Base-by-base conservation (phyloP, 2,888 invertebrate genomes). In the Melolontha melolontha region DNA sequence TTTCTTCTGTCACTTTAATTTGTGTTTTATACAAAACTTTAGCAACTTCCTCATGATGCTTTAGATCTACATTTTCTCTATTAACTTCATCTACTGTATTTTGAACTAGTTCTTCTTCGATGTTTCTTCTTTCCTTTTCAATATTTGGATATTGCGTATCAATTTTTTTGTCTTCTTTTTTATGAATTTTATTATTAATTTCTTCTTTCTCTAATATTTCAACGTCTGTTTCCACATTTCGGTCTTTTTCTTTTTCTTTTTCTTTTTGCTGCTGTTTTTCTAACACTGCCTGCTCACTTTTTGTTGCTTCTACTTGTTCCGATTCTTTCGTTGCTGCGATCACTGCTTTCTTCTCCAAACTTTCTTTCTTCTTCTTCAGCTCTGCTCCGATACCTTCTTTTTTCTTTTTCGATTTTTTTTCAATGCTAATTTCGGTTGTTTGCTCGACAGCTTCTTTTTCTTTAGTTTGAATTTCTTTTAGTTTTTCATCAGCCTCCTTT, bases 401-500 rank as follows among this genome's bases (percentile, higher is more conserved):
- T 63, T 69, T 42, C 62, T 64, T 51, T 62, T 69, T 66, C 51
- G 68, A 66, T 51, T 70, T 64, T 7, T 6, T 34, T 34, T 34
- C 7, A 5, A 8, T 10, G 6, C 1, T 6, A 5, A 34, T 1
- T 34, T 34, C 34, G 10, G n/a, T 41, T 57, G 72, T 70, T 71
- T 73, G 57, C 52, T 71, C 71, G 52, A 81, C 79, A 75, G 82
- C 81, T 49, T 82, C 70, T 17, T 80, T 82, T 62, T 81, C 72
- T 74, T 82, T 82, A 69, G 81, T 81, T 73, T 82, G 82, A 8
- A 70, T 70, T 71, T 75, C 70, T 68, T 82, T 81, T 62, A 82
- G 80, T 27, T 83, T 81, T 66, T 80, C 81, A 82, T 80, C 50
- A 82, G 81, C 16, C 81, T 70, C 81, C 81, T 73, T 71, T 72